Conservation (phyloP, 2,888 invertebrate species). For the Germaria angustata region DNA sequence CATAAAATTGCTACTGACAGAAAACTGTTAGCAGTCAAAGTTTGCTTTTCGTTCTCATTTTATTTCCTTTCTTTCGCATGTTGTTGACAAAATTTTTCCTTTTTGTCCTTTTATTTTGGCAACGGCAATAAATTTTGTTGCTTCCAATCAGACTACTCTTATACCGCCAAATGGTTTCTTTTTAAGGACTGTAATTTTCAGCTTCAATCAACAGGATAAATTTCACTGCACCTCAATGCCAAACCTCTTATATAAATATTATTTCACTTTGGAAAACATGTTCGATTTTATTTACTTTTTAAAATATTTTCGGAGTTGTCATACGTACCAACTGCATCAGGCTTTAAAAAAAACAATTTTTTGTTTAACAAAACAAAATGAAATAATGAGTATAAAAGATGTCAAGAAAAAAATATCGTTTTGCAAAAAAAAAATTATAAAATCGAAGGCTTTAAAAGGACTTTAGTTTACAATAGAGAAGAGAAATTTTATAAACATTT, state of each 20-base stretch:
- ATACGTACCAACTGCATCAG: neutral
- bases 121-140: neutral
- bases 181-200: conserved; percentile 45
- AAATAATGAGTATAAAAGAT: neutral
- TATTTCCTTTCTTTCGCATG: neutral
- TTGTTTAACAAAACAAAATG: neutral
- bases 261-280: too few species aligned
- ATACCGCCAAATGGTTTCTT: neutral
- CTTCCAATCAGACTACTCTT: neutral
- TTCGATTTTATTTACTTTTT: neutral
- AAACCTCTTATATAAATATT: neutral
- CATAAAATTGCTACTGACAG: conserved; percentile 46
- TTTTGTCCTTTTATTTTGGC: neutral
- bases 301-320: neutral
- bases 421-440: too few species aligned
- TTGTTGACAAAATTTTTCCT: neutral
- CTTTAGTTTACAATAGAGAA: too few species aligned
- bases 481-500: too few species aligned
- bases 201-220: conserved; percentile 41
- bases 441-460: too few species aligned
- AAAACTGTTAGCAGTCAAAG: conserved; percentile 22
- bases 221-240: neutral
- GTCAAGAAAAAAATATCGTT: too few species aligned
- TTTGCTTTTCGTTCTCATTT: neutral
- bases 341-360: neutral